Percentiles rank a stretch among this genome's conserved stretches.
Evolutionary conservation across 2,113 vertebrate species (phyloP).

Genomic region (Hassar affinis): DNA sequence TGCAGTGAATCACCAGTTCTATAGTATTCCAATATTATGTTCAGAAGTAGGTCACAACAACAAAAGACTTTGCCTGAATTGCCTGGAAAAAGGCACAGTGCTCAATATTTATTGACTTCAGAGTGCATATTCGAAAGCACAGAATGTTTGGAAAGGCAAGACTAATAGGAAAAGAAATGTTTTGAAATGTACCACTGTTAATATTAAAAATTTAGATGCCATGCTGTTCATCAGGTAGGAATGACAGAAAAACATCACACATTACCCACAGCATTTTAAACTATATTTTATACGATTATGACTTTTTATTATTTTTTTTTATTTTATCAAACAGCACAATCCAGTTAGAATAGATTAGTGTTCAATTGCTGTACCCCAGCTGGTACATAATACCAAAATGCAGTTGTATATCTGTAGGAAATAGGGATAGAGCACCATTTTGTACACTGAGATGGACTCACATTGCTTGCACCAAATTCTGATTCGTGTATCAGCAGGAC

Average conservation of each 20-base stretch:
- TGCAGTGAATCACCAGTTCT: not conserved
- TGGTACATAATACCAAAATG: not conserved
- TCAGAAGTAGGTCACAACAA: not conserved
- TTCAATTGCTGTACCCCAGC: not conserved
- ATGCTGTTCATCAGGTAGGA: not conserved
- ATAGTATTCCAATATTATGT: not conserved
- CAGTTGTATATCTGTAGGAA: not conserved
- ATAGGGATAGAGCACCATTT: not conserved
- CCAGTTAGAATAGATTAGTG: no score
- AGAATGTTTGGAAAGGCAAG: not conserved
- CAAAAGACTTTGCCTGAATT: not conserved
- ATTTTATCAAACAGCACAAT: no score
- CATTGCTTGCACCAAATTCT: not conserved
- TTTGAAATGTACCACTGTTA: not conserved
- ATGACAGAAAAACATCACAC: not conserved
- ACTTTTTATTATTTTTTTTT: not conserved
- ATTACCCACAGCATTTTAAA: not conserved
- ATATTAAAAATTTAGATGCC: not conserved
- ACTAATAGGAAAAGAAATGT: not conserved
- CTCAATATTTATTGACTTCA: not conserved
- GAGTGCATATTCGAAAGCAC: not conserved
- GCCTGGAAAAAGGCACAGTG: not conserved
- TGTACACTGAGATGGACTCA: not conserved
- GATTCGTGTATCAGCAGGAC: not conserved
- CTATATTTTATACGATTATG: not conserved